Percentiles rank a stretch among this genome's conserved stretches.
These are phyloP conservation scores for Ammodytes dubius DNA, from an alignment of 2,113 vertebrate genomes.

Conservation along the genomic window DNA sequence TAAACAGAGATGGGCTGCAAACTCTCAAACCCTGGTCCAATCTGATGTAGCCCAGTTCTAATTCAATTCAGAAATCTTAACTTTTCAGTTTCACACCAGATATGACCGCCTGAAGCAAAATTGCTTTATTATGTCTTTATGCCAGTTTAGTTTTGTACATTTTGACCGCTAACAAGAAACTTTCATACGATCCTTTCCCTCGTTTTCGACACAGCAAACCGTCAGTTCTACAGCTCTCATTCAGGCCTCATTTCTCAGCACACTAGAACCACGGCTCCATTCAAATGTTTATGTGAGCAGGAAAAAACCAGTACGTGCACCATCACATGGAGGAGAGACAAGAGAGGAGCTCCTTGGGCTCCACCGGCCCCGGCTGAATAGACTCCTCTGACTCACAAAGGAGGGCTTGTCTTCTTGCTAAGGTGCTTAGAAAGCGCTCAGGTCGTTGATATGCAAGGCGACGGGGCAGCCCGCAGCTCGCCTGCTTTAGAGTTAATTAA, in stretches of 20 bases:
- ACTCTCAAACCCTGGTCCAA: background rate
- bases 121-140: background rate
- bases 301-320: slow-evolving; percentile 35
- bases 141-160: background rate
- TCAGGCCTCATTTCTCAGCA: slow-evolving; percentile 9
- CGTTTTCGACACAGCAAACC: slow-evolving; percentile 24
- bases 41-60: background rate
- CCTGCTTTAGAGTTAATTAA: slow-evolving; percentile 87
- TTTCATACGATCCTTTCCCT: background rate
- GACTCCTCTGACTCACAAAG: slow-evolving; percentile 86
- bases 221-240: background rate
- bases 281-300: slow-evolving; percentile 53
- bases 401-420: slow-evolving; percentile 85
- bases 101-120: background rate
- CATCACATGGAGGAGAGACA: slow-evolving; percentile 53
- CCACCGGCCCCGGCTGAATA: slow-evolving; percentile 73
- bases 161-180: background rate
- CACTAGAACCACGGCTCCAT: slow-evolving; percentile 20
- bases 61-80: background rate
- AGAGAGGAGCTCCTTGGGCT: slow-evolving; percentile 63
- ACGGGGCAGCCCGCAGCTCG: slow-evolving; percentile 80
- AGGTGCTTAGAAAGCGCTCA: slow-evolving; percentile 84
- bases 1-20: slow-evolving; percentile 8
- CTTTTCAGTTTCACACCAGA: background rate
- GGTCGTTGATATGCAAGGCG: slow-evolving; percentile 91